Evolutionary conservation across 2,888 invertebrate genomes (phyloP), one percentile per base, ranked within the genome.

Genomic region (Gastrophysa polygoni): DNA sequence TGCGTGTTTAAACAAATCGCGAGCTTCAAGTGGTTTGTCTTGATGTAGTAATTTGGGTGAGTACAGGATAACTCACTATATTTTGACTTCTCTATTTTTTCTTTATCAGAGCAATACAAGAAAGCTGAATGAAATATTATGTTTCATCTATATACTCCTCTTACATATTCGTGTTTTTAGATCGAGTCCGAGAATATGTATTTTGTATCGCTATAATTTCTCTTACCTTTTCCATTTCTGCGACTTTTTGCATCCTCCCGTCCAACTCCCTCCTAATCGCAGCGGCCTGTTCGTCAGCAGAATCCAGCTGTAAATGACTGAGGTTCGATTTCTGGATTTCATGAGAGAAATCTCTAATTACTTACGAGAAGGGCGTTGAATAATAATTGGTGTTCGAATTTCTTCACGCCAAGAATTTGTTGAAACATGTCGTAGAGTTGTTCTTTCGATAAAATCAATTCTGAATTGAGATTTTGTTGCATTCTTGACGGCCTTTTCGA

Each of bases 381-480:
- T 64, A 99, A 88, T 75, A 99, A 89, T 84, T 99, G 99, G 83
- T 99, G 99, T 83, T 99, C 99, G 82, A 99, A 99, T 83, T 99
- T 99, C 86, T 99, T 99, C 57, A 99, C 95, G 57, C 93, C 93
- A 66, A 99, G 86, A 73, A 99, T 97, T 83, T 98, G 98, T 83
- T 99, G 99, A 83, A 99, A 99, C 96, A 99, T 98, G 82, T 99
- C 99, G 83, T 97, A 99, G 10, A 99, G 88, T 81, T 99, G 99
- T 80, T 99, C 99, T 84, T 99, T 99, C 75, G 96, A 96, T 72
- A 98, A 87, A 78, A 98, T 96, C 73, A 94, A 87, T 82, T 98
- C 98, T 54, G 93, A 95, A 83, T 93, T 98, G 76, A 92, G 85
- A 68, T 95, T 93, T 81, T 93, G 93, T 82, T 94, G 94, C 83